These are phyloP conservation scores for Takifugu ocellatus DNA, from an alignment of 2,797 vertebrate genomes.

Conservation along the genomic window DNA sequence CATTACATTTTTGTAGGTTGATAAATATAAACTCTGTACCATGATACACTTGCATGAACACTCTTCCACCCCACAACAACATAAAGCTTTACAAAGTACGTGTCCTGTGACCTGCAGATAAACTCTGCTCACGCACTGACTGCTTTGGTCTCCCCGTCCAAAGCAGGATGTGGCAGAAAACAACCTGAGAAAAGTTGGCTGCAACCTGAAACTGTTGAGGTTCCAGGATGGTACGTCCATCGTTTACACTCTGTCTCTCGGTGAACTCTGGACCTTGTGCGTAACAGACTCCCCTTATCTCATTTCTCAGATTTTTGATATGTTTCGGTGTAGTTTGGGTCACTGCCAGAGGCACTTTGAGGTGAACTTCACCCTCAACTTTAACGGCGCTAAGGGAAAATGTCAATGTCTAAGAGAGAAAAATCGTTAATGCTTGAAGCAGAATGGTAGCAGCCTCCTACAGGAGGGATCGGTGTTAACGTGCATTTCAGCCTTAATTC, in stretches of 20 bases:
- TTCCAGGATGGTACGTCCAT: conserved; percentile 7
- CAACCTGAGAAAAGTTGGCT: conserved; percentile 19
- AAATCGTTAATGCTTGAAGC: conserved; percentile 13
- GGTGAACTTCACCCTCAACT: conserved; percentile 25
- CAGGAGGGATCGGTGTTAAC: conserved; percentile 3
- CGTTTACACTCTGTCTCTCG: conserved; percentile 4
- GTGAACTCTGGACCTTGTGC: conserved; percentile 20
- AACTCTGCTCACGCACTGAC: conserved; percentile 1
- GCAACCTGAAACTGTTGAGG: conserved; percentile 31
- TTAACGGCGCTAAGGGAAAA: conserved; percentile 23
- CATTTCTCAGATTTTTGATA: conserved; percentile 16
- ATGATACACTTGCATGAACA: conserved; percentile 29
- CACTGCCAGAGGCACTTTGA: conserved; percentile 24
- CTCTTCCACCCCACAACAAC: conserved; percentile 1
- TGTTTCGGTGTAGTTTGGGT: conserved; percentile 21
- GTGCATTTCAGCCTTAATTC: conserved; percentile 3
- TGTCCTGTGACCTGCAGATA: conserved; percentile 11
- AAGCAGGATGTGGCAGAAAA: background rate
- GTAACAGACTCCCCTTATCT: background rate
- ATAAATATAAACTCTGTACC: no score
- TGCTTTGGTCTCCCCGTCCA: background rate
- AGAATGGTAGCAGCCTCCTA: conserved; percentile 10
- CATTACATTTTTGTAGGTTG: no score
- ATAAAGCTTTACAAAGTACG: background rate
- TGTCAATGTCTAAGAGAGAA: conserved; percentile 20